phyloP scores from a whole-genome alignment of 2,888 invertebrate species.

The Ctena decussata region DNA sequence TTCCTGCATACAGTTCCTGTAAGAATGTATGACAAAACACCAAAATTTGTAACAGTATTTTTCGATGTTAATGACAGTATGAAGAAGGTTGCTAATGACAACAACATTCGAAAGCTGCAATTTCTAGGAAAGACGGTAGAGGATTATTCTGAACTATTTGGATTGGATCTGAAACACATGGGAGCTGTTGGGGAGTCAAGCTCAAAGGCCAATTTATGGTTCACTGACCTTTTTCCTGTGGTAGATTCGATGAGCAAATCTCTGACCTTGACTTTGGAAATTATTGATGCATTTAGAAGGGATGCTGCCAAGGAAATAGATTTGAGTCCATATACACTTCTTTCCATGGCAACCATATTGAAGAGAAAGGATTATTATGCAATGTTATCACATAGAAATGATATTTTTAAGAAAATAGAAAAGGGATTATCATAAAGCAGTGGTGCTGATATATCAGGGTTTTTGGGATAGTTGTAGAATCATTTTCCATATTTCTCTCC shows the following conservation, averaged over 20 bases:
- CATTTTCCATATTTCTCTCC: too few relatives aligned
- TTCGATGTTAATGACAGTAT: conserved; percentile 83
- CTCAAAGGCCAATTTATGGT: conserved; percentile 77
- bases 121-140: conserved; percentile 70
- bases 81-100: conserved; percentile 73
- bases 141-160: conserved; percentile 39
- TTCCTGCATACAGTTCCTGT: conserved; percentile 85
- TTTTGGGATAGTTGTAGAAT: too few relatives aligned
- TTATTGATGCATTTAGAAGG: conserved; percentile 52
- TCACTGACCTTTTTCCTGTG: conserved; percentile 79
- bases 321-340: conserved; percentile 31
- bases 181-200: background rate
- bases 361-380: conserved; percentile 73
- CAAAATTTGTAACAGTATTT: conserved; percentile 82
- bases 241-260: conserved; percentile 76
- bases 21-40: conserved; percentile 52
- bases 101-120: conserved; percentile 62
- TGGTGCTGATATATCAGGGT: too few relatives aligned
- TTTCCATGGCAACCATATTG: conserved; percentile 78
- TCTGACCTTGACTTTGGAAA: conserved; percentile 68
- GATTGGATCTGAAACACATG: conserved; percentile 20
- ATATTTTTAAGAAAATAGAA: conserved; percentile 69
- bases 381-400: conserved; percentile 79
- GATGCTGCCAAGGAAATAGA: conserved; percentile 31
- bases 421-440: too few relatives aligned